A percentile compares a stretch with the other conserved stretches of the same genome.
phyloP scores from a whole-genome alignment of 2,888 invertebrate genomes.

The Herminia tarsipennalis region DNA sequence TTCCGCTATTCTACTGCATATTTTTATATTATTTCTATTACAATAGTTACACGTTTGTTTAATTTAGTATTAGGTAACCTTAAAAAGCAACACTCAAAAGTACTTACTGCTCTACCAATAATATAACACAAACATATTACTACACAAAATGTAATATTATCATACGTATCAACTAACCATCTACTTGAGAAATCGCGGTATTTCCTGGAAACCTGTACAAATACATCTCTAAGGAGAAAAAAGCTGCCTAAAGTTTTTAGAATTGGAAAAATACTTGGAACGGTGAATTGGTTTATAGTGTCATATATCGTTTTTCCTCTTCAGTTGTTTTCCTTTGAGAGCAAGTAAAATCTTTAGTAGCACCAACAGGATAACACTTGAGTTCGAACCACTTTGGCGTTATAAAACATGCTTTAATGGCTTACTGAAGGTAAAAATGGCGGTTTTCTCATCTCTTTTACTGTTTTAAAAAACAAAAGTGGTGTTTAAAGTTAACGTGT shows the following conservation, averaged over 20 bases:
- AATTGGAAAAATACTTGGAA: constrained; percentile 9
- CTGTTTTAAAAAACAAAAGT: not conserved
- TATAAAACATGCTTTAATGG: constrained; percentile 1
- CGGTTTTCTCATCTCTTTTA: not conserved
- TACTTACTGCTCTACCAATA: too few relatives aligned
- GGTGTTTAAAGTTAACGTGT: too few relatives aligned
- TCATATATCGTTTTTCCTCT: constrained; percentile 15
- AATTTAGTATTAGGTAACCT: too few relatives aligned
- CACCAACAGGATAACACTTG: constrained; percentile 7
- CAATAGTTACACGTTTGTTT: too few relatives aligned
- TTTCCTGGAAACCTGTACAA: not conserved
- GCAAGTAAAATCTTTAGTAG: constrained; percentile 5
- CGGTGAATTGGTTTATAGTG: constrained; percentile 7
- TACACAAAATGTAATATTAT: not conserved
- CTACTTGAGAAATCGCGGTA: not conserved
- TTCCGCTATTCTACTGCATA: too few relatives aligned
- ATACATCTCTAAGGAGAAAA: not conserved
- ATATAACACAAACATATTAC: not conserved
- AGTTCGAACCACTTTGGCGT: constrained; percentile 3
- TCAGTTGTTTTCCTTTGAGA: constrained; percentile 13
- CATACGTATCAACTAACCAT: not conserved
- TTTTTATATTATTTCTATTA: too few relatives aligned
- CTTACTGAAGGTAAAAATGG: not conserved
- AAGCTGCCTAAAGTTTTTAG: constrained; percentile 4
- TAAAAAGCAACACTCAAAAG: too few relatives aligned